Evolutionary conservation across 1,140 invertebrate genomes (phyloP), one percentile per base, ranked within the genome.

Genomic region (Vollenhovia emeryi): DNA sequence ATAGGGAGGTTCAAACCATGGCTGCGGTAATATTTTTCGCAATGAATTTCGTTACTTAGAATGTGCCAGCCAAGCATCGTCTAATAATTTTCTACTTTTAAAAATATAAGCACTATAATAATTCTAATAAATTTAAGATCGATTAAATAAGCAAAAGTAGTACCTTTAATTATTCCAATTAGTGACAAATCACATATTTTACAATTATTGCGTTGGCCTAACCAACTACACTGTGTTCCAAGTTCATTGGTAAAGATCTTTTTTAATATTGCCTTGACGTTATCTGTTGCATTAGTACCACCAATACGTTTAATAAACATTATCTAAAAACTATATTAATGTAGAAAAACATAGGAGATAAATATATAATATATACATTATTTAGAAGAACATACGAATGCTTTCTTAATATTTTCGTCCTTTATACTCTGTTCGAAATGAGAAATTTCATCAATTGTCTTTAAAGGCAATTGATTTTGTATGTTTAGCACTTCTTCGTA

Each of bases 251-350:
- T 62, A 62, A 62, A 62, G n/a, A 62, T 64, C 4, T 1, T 66
- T 43, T 66, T 43, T 24, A 43, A 66, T 2, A 64, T 40, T 64
- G 24, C n/a, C 40, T 64, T 40, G 11, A 48, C 18, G n/a, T 40
- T 64, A 8, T 43, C n/a, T 66, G n/a, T 24, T 66, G 7, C n/a
- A n/a, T 66, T 43, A 13, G 7, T 66, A 21, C 62, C 36, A 43
- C n/a, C 62, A 43, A 66, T 66, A 43, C 62, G 36, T 66, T 66
- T 43, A 9, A 66, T 7, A 66, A 18, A 66, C 33, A 40, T 66
- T 13, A 66, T 43, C 36, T 66, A n/a, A 66, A 66, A 66, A 40
- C 18, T 43, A 7, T 11, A n/a, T 40, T 64, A 4, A 43, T 43
- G 40, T 40, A n/a, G 48, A 50, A 50, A 40, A 64, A 21, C n/a